These are phyloP conservation scores for Drosophila monieri DNA, from an alignment of 2,888 invertebrate species.

Conservation along the genomic window DNA sequence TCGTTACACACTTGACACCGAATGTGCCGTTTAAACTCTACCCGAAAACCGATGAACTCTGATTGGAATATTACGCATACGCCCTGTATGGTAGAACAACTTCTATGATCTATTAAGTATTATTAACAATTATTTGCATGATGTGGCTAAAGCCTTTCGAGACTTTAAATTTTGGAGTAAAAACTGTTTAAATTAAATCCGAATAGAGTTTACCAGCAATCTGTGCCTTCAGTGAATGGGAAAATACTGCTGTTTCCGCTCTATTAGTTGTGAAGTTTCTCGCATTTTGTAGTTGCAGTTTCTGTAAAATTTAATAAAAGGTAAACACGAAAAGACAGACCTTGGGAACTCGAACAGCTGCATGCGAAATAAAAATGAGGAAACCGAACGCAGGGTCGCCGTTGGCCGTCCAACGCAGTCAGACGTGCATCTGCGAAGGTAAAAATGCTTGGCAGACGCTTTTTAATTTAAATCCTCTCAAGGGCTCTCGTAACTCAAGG, in stretches of 20 bases:
- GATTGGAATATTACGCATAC: conserved; percentile 38
- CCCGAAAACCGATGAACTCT: conserved; percentile 12
- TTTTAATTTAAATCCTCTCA: conserved; percentile 39
- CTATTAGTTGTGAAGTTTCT: conserved; percentile 11
- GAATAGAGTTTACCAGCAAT: neutral
- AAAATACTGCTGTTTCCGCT: conserved; percentile 4
- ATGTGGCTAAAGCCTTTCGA: too few species aligned
- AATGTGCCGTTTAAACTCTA: conserved; percentile 53
- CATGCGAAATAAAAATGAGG: conserved; percentile 11
- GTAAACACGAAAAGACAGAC: neutral
- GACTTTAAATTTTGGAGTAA: neutral
- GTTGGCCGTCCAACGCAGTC: neutral
- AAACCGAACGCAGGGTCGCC: conserved; percentile 9
- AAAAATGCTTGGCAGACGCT: conserved; percentile 27
- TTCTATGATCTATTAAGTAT: neutral
- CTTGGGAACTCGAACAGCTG: conserved; percentile 57
- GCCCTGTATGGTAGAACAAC: neutral
- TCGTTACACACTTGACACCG: conserved; percentile 51
- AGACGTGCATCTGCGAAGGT: conserved; percentile 7
- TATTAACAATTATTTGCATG: too few species aligned
- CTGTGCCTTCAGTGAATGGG: neutral
- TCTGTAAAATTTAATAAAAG: conserved; percentile 9
- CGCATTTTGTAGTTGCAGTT: conserved; percentile 41
- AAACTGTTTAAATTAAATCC: neutral
- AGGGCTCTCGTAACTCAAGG: conserved; percentile 25